Evolutionary conservation across 2,888 invertebrate genomes (phyloP), one percentile per base, ranked within the genome.

Genomic region (Phyto melanocephala): DNA sequence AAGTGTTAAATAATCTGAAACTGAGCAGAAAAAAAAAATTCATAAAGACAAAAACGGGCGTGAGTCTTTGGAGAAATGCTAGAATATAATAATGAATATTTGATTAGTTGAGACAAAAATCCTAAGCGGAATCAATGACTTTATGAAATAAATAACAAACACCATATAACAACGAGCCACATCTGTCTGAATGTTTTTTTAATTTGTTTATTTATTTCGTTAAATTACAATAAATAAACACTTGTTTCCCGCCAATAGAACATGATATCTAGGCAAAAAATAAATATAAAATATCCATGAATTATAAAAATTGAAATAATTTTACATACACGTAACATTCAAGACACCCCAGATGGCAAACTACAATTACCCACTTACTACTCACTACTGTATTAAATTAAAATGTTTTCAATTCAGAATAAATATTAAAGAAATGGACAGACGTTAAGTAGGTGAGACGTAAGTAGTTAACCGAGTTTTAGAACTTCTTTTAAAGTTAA

Each of bases 211-310:
- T 62, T 11, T 37, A 70, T 52, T 35, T 56, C 28, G 52, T 54
- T 67, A 56, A 78, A 56, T 78, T 33, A 63, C 63, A 74, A 78
- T 65, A 78, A 72, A 67, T 60, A 79, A 82, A 82, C 82, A 82
- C 79, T 82, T 82, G 82, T 82, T 81, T 79, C 79, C 82, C 82
- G 75, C 82, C 79, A 71, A 54, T 79, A 40, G 45, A 75, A 79
- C 78, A 82, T 79, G 81, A 82, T 72, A 74, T 54, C 70, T 52
- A 6, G 45, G 15, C 40, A 37, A 24, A 35, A 60, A 11, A 67
- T 35, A 35, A 62, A 63, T 17, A 42, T 11, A 50, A 20, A 58
- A 71, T 24, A 70, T 40, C 65, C 60, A 79, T 82, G 79, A 79
- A 79, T 82, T 75, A 67, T 62, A 52, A 62, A 52, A 70, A 58